Base-by-base conservation (phyloP, 2,113 vertebrate genomes). In the Pelobates fuscus region DNA sequence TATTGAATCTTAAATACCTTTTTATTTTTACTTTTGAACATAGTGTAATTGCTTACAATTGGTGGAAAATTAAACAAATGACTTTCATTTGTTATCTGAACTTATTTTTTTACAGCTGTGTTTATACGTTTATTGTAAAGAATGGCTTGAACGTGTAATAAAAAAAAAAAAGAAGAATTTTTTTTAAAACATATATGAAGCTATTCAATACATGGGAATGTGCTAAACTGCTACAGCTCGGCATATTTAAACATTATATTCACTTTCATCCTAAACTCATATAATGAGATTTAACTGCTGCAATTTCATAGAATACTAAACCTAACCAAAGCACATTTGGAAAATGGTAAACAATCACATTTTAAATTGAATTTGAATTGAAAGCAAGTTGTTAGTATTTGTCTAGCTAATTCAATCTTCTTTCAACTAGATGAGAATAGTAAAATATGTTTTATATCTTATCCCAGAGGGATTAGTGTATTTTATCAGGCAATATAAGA, bases 311-410 rank as follows among this genome's bases (percentile, higher is more conserved):
- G 44, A 18, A 49, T 49, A 49, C 44, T 49, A 15, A 49, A 49
- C 5, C 15, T 26, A 49, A 67, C 10, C 12, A 25, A 27, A 62
- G 27, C 7, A 20, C 44, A 25, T 29, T 52, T 27, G 46, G 8
- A 29, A 49, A 67, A 29, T 12, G 24, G 12, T 20, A 25, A 12
- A 23, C 12, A 24, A 44, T 24, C 37, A 27, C 43, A 26, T 67
- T 12, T 49, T 23, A 67, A 29, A 49, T 27, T 67, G 64, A 2
- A 29, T 20, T 49, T 20, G 18, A 52, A 52, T 67, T 49, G 64
- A 5, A 26, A 49, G 14, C 64, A 43, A 27, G 58, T 8, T 29
- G 59, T n/a, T 62, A 30, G 59, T 32, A 62, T n/a, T 27, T 62
- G 17, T 30, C 10, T 30, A 30, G 59, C 30, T 62, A 32, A 32